A percentile compares a stretch with the other conserved stretches of the same genome.
Conservation (phyloP, 2,113 vertebrate genomes). For the Gymnorhina tibicen region DNA sequence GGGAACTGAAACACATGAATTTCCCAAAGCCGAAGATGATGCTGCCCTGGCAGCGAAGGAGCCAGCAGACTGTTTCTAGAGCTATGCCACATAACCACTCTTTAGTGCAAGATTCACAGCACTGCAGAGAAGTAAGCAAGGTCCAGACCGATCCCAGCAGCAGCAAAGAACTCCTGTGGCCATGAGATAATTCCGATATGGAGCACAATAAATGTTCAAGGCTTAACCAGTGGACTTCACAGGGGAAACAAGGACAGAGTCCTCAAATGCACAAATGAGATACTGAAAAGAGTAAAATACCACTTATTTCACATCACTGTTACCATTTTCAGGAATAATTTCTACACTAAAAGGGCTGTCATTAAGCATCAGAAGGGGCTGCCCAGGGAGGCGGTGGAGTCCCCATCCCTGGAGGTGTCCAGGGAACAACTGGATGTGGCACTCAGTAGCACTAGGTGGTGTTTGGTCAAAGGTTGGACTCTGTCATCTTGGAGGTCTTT, state of each 20-base stretch:
- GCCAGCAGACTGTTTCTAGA: background rate
- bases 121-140: background rate
- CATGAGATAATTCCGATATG: background rate
- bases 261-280: background rate
- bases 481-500: background rate
- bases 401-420: background rate
- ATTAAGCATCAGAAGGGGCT: background rate
- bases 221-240: rapidly evolving
- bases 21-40: background rate
- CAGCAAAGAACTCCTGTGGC: background rate
- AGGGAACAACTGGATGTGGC: background rate
- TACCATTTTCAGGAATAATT: background rate
- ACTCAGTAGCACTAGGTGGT: background rate
- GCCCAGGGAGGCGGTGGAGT: background rate
- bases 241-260: background rate
- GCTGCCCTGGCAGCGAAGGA: background rate
- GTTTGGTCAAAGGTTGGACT: background rate
- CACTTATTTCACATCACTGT: background rate
- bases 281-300: background rate
- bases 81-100: rapidly evolving
- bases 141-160: background rate
- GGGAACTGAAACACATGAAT: background rate
- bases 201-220: background rate
- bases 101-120: background rate
- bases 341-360: background rate